phyloP scores from a whole-genome alignment of 2,797 vertebrate genomes.

The Schizothorax lantsangensis region DNA sequence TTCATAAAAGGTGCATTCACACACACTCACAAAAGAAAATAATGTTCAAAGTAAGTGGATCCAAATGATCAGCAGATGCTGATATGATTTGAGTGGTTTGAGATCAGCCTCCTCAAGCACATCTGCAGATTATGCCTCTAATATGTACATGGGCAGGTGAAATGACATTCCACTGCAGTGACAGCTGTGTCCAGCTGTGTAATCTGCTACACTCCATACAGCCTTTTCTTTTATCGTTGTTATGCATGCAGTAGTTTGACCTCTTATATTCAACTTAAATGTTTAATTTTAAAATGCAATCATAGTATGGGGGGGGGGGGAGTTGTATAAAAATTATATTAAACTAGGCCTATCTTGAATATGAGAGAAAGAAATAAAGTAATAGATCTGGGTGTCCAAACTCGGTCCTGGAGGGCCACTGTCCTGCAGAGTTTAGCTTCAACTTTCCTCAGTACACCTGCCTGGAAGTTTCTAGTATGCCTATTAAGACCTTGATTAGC shows the following conservation, averaged over 20 bases:
- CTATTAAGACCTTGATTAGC: neutral
- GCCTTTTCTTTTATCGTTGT: neutral
- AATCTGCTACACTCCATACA: neutral
- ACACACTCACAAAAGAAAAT: neutral
- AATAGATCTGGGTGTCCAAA: neutral
- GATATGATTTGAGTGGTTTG: neutral
- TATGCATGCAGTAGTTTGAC: neutral
- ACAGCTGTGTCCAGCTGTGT: neutral
- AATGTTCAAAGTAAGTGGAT: neutral
- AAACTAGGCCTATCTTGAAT: neutral
- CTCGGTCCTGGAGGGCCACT: neutral
- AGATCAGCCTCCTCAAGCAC: slow-evolving; percentile 6
- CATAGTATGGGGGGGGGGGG: no score
- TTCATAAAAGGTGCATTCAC: neutral
- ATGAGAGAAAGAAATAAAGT: neutral
- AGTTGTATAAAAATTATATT: no score
- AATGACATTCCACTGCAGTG: slow-evolving; percentile 1
- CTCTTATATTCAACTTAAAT: neutral
- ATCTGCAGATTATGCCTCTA: slow-evolving; percentile 7
- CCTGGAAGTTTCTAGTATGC: neutral
- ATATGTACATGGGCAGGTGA: neutral
- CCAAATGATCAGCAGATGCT: slow-evolving; percentile 17
- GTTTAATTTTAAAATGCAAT: no score
- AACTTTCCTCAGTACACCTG: neutral
- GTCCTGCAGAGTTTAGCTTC: neutral